Evolutionary conservation across 1,140 invertebrate species (phyloP).

Genomic region (Popillia japonica): DNA sequence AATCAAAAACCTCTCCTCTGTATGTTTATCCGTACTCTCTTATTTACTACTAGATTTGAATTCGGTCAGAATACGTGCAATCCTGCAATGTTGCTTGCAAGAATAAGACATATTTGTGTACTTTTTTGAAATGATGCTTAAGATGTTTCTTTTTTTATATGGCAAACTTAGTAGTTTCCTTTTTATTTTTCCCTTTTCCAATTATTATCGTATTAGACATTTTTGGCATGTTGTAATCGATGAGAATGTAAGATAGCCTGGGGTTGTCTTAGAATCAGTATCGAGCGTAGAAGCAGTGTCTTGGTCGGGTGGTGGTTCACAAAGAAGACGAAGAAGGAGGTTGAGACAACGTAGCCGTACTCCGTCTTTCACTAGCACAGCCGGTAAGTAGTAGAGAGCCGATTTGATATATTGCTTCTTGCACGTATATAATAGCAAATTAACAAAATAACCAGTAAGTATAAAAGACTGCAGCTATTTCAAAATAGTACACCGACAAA

Average conservation of each 20-base stretch:
- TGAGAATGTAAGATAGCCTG: slow-evolving; percentile 46
- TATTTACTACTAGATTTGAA: no score
- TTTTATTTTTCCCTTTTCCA: neutral
- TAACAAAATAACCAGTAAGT: slow-evolving; percentile 8
- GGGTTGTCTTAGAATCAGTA: slow-evolving; percentile 64
- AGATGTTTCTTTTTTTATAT: neutral
- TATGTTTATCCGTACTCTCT: no score
- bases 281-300: slow-evolving; percentile 68
- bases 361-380: slow-evolving; percentile 32
- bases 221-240: slow-evolving; percentile 12
- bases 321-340: slow-evolving; percentile 59
- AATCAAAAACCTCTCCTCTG: no score
- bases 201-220: neutral
- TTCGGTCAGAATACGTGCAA: no score
- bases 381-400: neutral
- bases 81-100: no score
- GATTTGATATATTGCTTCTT: neutral
- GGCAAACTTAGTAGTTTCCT: neutral
- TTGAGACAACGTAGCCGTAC: slow-evolving; percentile 49
- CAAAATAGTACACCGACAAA: neutral
- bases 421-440: slow-evolving; percentile 8
- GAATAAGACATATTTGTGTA: no score
- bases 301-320: slow-evolving; percentile 62
- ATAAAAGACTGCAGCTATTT: neutral
- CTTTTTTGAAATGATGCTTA: neutral